Evolutionary conservation across 2,113 vertebrate species (phyloP).

Genomic region (Dendropsophus ebraccatus): DNA sequence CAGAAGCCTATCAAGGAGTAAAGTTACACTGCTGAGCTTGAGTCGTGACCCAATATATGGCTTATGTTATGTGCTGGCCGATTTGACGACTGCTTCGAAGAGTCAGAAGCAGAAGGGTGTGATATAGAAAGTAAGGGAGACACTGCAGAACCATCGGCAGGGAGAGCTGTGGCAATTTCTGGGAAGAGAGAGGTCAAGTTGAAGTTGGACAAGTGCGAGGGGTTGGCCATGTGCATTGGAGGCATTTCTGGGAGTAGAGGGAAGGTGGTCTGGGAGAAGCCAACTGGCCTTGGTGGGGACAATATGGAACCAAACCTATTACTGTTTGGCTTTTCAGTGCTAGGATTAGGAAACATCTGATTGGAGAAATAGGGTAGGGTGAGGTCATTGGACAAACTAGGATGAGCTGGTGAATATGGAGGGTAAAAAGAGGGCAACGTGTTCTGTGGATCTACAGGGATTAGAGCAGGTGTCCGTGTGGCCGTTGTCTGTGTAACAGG

Average conservation of each 20-base stretch:
- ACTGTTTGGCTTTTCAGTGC: slow-evolving; percentile 85
- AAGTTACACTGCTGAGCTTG: slow-evolving; percentile 90
- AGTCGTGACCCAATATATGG: slow-evolving; percentile 97
- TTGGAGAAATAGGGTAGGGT: slow-evolving; percentile 96
- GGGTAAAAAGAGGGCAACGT: slow-evolving; percentile 94
- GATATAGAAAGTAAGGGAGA: slow-evolving; percentile 93
- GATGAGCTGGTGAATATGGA: slow-evolving; percentile 95
- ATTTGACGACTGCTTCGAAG: slow-evolving; percentile 92
- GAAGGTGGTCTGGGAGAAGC: slow-evolving; percentile 94
- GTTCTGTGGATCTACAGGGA: slow-evolving; percentile 94
- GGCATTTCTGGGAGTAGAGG: slow-evolving; percentile 94
- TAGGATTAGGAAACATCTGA: slow-evolving; percentile 96
- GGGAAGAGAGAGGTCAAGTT: slow-evolving; percentile 96
- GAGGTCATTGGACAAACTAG: slow-evolving; percentile 92
- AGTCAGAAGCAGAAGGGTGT: slow-evolving; percentile 91
- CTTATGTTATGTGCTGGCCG: slow-evolving; percentile 99
- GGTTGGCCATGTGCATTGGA: slow-evolving; percentile 92
- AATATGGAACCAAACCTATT: slow-evolving; percentile 97
- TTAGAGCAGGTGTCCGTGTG: slow-evolving; percentile 88
- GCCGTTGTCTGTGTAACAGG: slow-evolving; percentile 88
- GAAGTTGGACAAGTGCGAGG: slow-evolving; percentile 94
- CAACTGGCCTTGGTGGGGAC: slow-evolving; percentile 94
- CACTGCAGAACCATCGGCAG: slow-evolving; percentile 91
- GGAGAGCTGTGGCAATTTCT: slow-evolving; percentile 94
- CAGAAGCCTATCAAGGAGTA: background rate